These are phyloP conservation scores for Strigops habroptila DNA, from an alignment of 2,113 vertebrate genomes.

Conservation along the genomic window DNA sequence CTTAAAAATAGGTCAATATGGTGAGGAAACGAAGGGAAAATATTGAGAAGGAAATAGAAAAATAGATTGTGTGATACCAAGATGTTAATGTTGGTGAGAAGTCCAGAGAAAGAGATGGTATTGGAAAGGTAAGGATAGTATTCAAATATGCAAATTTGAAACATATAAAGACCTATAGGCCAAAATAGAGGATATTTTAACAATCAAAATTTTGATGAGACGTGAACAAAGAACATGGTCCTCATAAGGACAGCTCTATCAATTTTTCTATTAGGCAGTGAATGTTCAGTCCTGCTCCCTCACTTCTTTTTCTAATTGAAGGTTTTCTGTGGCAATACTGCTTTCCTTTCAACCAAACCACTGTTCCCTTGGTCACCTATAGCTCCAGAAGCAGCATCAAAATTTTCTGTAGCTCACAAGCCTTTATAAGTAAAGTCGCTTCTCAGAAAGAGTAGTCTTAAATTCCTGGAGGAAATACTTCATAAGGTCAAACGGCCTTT, in stretches of 20 bases:
- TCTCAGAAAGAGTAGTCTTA: neutral
- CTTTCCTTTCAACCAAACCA: neutral
- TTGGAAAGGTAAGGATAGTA: neutral
- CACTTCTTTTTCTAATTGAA: neutral
- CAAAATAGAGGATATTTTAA: neutral
- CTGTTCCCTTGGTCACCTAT: neutral
- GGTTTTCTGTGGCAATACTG: neutral
- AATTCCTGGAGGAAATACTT: neutral
- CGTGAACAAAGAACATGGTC: neutral
- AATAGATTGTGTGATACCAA: neutral
- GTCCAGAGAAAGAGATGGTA: neutral
- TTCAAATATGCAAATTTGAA: neutral
- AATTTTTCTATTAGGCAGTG: neutral
- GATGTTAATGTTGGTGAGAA: neutral
- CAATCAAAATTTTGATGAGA: neutral
- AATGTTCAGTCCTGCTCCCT: neutral
- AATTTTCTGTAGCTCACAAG: neutral
- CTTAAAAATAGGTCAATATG: neutral
- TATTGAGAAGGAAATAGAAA: neutral
- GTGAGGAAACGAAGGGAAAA: neutral
- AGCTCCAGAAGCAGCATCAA: neutral
- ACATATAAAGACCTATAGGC: neutral
- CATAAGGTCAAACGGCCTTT: neutral
- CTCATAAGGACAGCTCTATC: neutral
- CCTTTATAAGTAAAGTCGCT: neutral